A percentile compares a stretch with the other conserved stretches of the same genome.
Conservation (phyloP, 2,888 invertebrate species). For the Trachelus iudaicus region DNA sequence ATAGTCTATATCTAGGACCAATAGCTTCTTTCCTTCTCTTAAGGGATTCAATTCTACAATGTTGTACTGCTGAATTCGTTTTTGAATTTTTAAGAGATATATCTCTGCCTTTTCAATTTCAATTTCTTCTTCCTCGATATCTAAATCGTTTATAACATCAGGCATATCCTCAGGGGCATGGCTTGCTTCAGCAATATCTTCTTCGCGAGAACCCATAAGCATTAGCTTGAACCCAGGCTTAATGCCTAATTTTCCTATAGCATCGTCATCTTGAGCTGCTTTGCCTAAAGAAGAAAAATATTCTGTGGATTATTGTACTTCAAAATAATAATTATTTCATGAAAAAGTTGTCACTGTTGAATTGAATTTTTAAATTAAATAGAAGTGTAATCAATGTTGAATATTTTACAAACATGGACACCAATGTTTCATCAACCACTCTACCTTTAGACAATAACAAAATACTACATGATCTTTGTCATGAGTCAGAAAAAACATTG, state of each 20-base stretch:
- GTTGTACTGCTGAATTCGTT: constrained; percentile 84
- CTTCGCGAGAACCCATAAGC: constrained; percentile 97
- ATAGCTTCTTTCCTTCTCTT: constrained; percentile 85
- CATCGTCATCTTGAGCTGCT: constrained; percentile 82
- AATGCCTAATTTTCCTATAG: constrained; percentile 79
- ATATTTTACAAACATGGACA: neutral
- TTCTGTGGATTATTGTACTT: constrained; percentile 25
- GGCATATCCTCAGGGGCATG: constrained; percentile 84
- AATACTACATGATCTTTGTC: neutral
- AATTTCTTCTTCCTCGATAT: constrained; percentile 88
- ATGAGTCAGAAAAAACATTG: neutral
- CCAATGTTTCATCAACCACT: neutral
- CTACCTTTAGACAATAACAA: neutral
- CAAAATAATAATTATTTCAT: neutral
- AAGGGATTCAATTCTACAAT: constrained; percentile 85
- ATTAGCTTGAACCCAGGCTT: constrained; percentile 92
- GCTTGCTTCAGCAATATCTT: constrained; percentile 87
- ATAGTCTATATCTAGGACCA: constrained; percentile 96
- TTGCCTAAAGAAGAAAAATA: constrained; percentile 73
- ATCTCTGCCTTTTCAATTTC: constrained; percentile 75
- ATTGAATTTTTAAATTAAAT: neutral
- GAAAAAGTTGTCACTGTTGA: neutral
- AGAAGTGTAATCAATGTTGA: neutral
- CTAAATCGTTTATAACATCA: constrained; percentile 91
- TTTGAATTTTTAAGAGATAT: constrained; percentile 85